Percentiles rank a stretch among this genome's conserved stretches.
phyloP scores from a whole-genome alignment of 2,888 invertebrate species.

The Harmothoe impar region DNA sequence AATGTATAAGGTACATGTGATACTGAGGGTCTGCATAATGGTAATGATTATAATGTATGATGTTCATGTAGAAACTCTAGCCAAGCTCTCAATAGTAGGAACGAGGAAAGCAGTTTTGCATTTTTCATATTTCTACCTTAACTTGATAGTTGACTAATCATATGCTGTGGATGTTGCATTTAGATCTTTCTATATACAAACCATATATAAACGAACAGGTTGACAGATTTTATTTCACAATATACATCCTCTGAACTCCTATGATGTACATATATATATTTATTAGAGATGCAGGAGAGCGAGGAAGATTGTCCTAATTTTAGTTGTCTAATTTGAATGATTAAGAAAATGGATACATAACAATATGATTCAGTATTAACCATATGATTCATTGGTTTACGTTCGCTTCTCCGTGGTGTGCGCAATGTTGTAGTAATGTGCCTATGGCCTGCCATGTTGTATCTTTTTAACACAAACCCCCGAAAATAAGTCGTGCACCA shows the following conservation, averaged over 20 bases:
- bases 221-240: neutral
- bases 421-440: slow-evolving; percentile 58
- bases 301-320: neutral
- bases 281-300: slow-evolving; percentile 32
- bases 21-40: neutral
- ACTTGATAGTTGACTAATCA: slow-evolving; percentile 21
- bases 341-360: slow-evolving; percentile 32
- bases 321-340: neutral
- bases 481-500: neutral
- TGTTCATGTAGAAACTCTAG: neutral
- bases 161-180: slow-evolving; percentile 9
- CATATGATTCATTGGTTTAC: slow-evolving; percentile 47
- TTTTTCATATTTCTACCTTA: slow-evolving; percentile 52
- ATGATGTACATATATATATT: slow-evolving; percentile 66
- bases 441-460: slow-evolving; percentile 61
- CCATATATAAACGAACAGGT: neutral
- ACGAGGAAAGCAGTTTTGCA: neutral
- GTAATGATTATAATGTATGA: neutral
- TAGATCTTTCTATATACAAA: slow-evolving; percentile 18
- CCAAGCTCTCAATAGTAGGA: neutral
- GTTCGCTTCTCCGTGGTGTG: slow-evolving; percentile 58
- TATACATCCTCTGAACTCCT: slow-evolving; percentile 67
- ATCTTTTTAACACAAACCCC: neutral
- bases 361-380: slow-evolving; percentile 53
- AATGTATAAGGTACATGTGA: slow-evolving; percentile 37